Base-by-base conservation (phyloP, 1,140 invertebrate genomes). In the Bicyclus anynana region DNA sequence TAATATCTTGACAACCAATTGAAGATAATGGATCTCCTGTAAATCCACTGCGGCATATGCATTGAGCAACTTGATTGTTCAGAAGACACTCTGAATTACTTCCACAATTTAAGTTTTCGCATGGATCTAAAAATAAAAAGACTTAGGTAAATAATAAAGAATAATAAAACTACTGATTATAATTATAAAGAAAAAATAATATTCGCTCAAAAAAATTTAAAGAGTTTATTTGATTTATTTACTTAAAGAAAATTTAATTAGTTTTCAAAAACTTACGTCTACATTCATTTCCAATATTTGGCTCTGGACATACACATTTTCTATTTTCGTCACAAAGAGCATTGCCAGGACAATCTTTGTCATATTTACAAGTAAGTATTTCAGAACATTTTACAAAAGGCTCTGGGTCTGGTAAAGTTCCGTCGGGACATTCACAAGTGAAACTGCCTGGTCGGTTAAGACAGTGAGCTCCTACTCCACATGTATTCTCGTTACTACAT, bases 81-180 rank as follows among this genome's bases (percentile, higher is more conserved):
- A 98, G 74, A 91, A 97, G 95, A 77, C 97, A 98, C 67, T 97
- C 94, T 2, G 96, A 94, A 80, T 97, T 97, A 13, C 95, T 93
- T 54, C 95, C 95, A 83, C 97, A 98, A 35, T 92, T 91, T 10
- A 96, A 84, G 40, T 93, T 91, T 89, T 98, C 96, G 78, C 97
- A 98, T 0, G 96, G 97, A 93, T 97, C 95, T 96, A 69, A 51
- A 73, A 81, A n/a, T 20, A 44, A 16, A 5, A 5, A 38, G n/a
- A n/a, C n/a, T n/a, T 23, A 23, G 23, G 23, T 23, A 23, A 23
- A 4, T 23, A 23, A 23, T 23, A 4, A 2, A 23, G 23, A n/a
- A n/a, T n/a, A n/a, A n/a, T n/a, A n/a, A n/a, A n/a, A n/a, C n/a
- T n/a, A n/a, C n/a, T n/a, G n/a, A n/a, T n/a, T n/a, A n/a, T n/a